phyloP scores from a whole-genome alignment of 2,797 vertebrate species.

The Zenarchopterus dispar region DNA sequence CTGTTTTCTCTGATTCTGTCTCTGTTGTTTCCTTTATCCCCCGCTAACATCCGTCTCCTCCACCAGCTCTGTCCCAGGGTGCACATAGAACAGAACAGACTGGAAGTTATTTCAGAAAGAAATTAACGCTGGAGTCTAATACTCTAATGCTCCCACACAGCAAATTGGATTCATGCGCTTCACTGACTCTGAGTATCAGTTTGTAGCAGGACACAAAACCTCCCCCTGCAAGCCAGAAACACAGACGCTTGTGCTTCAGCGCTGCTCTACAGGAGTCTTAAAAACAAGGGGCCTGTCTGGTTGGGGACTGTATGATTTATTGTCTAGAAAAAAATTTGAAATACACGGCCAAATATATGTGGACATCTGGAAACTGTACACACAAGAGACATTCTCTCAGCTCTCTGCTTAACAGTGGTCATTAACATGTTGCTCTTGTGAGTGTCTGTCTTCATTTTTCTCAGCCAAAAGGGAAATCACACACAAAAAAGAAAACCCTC shows the following conservation, averaged over 20 bases:
- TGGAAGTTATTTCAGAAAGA: slow-evolving; percentile 70
- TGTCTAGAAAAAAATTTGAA: neutral
- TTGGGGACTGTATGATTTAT: too few species aligned
- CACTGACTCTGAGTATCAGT: slow-evolving; percentile 63
- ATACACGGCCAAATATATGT: too few species aligned
- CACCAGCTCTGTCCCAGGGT: slow-evolving; percentile 16
- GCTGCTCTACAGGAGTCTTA: slow-evolving; percentile 8
- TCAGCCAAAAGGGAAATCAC: too few species aligned
- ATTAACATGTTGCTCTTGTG: too few species aligned
- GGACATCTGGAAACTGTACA: too few species aligned
- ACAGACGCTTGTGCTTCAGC: slow-evolving; percentile 4
- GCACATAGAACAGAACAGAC: slow-evolving; percentile 38
- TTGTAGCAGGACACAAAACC: slow-evolving; percentile 58
- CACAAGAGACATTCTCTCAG: too few species aligned
- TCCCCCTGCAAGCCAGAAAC: slow-evolving; percentile 37
- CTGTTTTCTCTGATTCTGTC: slow-evolving; percentile 5
- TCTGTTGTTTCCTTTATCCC: neutral
- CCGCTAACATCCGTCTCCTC: neutral
- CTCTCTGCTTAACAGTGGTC: too few species aligned
- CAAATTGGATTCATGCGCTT: slow-evolving; percentile 73
- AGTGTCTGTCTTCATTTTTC: too few species aligned
- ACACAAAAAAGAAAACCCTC: too few species aligned
- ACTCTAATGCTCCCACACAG: slow-evolving; percentile 63
- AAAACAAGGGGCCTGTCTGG: neutral
- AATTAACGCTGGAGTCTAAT: slow-evolving; percentile 67